Base-by-base conservation (phyloP, 2,797 vertebrate genomes). In the Pogoniulus pusillus region DNA sequence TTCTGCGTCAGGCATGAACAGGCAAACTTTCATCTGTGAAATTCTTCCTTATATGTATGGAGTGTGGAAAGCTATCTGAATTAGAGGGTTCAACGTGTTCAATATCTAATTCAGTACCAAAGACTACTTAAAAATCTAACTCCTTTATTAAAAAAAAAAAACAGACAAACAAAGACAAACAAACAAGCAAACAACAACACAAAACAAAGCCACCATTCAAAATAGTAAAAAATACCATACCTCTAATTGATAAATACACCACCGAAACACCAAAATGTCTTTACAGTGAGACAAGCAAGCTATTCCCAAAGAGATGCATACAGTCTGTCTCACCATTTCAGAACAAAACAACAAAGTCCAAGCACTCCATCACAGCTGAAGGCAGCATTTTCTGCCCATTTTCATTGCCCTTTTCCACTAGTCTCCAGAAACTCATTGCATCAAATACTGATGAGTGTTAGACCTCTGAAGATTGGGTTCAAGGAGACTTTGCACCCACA, bases 211-310 rank as follows among this genome's bases (percentile, higher is more conserved):
- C 63, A 26, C 5, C 0, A 12, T 27, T 14, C 11, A 53, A 77
- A 43, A 23, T 7, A 43, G 22, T 6, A 54, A 30, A 30, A n/a
- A 24, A 15, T 2, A 1, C 5, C 12, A 20, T 0, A 47, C 11
- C 22, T 24, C 22, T 23, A 10, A 1, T 6, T 26, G 14, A 45
- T 24, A 69, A 62, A 75, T n/a, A 4, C n/a, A 59, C 16, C n/a
- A 59, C 16, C 30, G 30, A 90, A 68, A 64, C 29, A 51, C 8
- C 4, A 27, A 5, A 51, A 62, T 86, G 6, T 55, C 15, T 12
- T 32, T 63, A 43, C 6, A 37, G 10, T 17, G 65, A 34, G 54
- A 32, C 32, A 68, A 15, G 7, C 0, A 1, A 64, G 34, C 12
- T 34, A 35, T 43, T 81, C 19, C 10, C 18, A 57, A 4, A 57